Evolutionary conservation across 2,113 vertebrate species (phyloP), one percentile per base, ranked within the genome.

Genomic region (Nettapus auritus): DNA sequence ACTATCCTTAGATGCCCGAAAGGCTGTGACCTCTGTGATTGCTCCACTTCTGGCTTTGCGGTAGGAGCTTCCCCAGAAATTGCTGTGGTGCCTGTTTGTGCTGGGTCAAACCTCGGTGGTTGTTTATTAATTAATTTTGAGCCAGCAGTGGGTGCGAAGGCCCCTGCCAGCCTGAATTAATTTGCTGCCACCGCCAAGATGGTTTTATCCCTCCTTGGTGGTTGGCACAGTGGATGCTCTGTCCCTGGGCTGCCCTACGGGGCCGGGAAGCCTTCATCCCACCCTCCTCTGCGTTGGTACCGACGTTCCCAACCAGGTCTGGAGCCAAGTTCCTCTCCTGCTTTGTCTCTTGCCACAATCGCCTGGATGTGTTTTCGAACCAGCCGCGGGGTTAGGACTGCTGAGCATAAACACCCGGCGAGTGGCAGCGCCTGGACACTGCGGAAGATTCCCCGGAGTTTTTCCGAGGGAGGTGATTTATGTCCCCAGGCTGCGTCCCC

Each of bases 401-500:
- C 74, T 55, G 69, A 46, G 79, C 55, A 50, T 12, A 86, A 92
- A 70, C 86, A 52, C 63, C 0, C 16, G 0, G 29, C 1, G 33
- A 96, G 55, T 88, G 71, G 73, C n/a, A 11, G 3, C 0, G 1
- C 29, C 74, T 69, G 7, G 2, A 38, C 2, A 60, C 64, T 68
- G 36, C 18, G 4, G 7, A 34, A 34, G n/a, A 44, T 29, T 40
- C 81, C 91, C 66, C 69, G 77, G 64, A 19, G 31, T 48, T 83
- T 11, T 52, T 44, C 89, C 0, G 0, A 3, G 7, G 18, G 9
- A 26, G 86, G 73, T 3, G 34, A 82, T 89, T 82, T 80, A 38
- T 66, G 60, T 74, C 40, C 50, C 36, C 4, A 38, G 67, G 3
- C 2, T n/a, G 0, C 0, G 0, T 18, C 82, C 0, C 1, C 0